Evolutionary conservation across 2,888 invertebrate species (phyloP), one percentile per base, ranked within the genome.

Genomic region (Platerodrilus igneus): DNA sequence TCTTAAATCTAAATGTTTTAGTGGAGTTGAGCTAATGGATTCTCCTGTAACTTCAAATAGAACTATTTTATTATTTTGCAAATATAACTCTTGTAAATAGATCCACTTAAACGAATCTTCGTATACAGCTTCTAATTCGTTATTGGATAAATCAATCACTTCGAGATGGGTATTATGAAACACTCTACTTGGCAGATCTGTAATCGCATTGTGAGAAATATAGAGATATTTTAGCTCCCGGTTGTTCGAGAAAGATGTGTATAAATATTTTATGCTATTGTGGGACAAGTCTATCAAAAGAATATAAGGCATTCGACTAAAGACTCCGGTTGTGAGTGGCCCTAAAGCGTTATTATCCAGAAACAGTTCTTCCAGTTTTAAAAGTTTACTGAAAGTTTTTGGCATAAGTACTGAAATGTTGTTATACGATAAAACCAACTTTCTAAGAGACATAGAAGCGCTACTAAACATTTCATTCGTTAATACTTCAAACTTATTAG

Each of bases 271-370:
- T 5, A 53, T 38, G 15, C 30, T 11, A 33, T 54, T 54, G 17
- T 45, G 26, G 4, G 45, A 42, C 11, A 54, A 20, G 36, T 52
- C 39, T 11, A 55, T 19, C 7, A 23, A n/a, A 29, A 40, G 15
- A 13, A 55, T 30, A 10, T 45, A 30, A 4, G 26, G 31, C 16
- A 47, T 28, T 20, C 42, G 27, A 37, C 51, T 51, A 17, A 55
- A 50, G 8, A 45, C 14, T n/a, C 51, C 52, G n/a, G 47, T 15
- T 21, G 39, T 17, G 3, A 56, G 17, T 9, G 25, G 17, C n/a
- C 25, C 25, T 9, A 56, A 29, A 5, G 25, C 30, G 30, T 56
- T 56, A 26, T 52, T 23, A 30, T 41, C 43, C n/a, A 54, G 30
- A 37, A 37, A 40, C 20, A 56, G 39, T 17, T 23, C 27, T 25